A percentile compares a stretch with the other conserved stretches of the same genome.
Evolutionary conservation across 2,113 vertebrate genomes (phyloP).

Genomic region (Oryzias curvinotus): DNA sequence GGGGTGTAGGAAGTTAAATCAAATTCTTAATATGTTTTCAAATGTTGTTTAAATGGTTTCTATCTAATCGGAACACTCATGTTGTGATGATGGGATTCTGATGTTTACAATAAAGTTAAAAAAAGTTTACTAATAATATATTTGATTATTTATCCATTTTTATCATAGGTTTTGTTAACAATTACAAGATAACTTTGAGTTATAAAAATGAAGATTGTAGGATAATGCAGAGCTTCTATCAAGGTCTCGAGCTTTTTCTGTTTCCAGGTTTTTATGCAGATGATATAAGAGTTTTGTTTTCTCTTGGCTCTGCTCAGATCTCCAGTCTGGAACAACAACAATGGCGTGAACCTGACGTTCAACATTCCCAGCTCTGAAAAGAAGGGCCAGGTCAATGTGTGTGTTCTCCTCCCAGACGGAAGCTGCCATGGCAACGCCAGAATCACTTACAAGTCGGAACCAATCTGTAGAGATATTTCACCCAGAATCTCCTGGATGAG

Average conservation of each 20-base stretch:
- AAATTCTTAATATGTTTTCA: too few relatives aligned
- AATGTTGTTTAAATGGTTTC: too few relatives aligned
- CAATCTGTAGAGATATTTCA: conserved; percentile 30
- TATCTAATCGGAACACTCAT: too few relatives aligned
- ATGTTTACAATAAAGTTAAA: background rate
- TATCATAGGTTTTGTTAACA: too few relatives aligned
- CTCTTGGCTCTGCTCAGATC: conserved; percentile 33
- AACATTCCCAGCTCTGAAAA: conserved; percentile 42
- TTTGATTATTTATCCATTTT: background rate
- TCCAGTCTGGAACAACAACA: conserved; percentile 55
- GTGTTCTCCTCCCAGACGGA: conserved; percentile 46
- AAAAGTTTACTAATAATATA: background rate
- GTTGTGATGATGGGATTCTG: background rate
- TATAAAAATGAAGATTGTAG: background rate
- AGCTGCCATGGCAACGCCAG: conserved; percentile 38
- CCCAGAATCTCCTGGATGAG: conserved; percentile 56
- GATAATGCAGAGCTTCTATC: background rate
- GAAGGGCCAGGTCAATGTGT: conserved; percentile 24
- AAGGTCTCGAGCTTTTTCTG: background rate
- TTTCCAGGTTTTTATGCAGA: background rate
- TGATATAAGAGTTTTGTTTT: background rate
- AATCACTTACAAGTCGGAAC: conserved; percentile 46
- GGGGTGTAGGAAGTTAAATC: too few relatives aligned
- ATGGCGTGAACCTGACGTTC: conserved; percentile 29
- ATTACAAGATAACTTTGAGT: background rate